phyloP scores from a whole-genome alignment of 2,888 invertebrate species.

The Tenthredo amoena region DNA sequence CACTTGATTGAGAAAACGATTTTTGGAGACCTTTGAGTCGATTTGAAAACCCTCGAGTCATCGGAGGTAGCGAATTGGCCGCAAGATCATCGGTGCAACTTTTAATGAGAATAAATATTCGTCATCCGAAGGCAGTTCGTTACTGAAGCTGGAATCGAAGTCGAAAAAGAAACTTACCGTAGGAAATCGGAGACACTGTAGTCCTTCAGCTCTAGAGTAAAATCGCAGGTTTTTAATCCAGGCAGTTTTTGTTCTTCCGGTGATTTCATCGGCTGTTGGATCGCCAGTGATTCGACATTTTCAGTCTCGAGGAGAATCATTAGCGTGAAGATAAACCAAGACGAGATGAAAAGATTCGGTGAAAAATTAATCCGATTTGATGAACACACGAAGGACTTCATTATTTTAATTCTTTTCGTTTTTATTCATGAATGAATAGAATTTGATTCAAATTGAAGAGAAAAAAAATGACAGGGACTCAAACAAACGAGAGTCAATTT shows the following conservation, averaged over 20 bases:
- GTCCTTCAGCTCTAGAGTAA: constrained; percentile 60
- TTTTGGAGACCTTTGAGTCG: not conserved
- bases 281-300: not conserved
- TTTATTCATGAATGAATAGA: not conserved
- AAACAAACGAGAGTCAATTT: not conserved
- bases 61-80: not conserved
- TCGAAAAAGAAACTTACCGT: constrained; percentile 64
- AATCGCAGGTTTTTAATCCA: constrained; percentile 60
- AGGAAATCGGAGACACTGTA: constrained; percentile 69
- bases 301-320: not conserved
- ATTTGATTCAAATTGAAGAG: not conserved
- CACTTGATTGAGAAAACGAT: not conserved
- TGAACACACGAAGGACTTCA: not conserved
- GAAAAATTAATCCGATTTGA: not conserved
- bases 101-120: not conserved
- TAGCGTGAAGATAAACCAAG: not conserved
- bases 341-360: not conserved
- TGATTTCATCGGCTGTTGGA: not conserved
- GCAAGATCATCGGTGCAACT: constrained; percentile 31
- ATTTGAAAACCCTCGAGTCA: not conserved
- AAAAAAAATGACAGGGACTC: not conserved
- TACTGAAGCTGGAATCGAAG: not conserved
- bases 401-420: not conserved
- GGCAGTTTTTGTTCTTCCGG: not conserved
- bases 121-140: not conserved